Evolutionary conservation across 2,113 vertebrate genomes (phyloP).

Genomic region (Peromyscus leucopus): DNA sequence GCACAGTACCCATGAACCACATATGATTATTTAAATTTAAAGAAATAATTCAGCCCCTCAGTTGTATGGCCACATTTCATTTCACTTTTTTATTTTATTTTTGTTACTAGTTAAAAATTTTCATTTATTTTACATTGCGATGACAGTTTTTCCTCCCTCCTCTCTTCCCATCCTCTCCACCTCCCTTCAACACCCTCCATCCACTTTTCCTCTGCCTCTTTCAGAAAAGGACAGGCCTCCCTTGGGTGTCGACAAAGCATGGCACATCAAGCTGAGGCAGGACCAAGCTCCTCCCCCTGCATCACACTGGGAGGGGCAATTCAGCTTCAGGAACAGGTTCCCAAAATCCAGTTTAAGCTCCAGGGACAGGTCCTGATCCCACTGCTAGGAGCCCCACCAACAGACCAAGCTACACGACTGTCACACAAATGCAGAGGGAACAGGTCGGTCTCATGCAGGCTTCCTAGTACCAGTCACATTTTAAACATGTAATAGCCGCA

Average conservation of each 20-base stretch:
- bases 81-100: not conserved
- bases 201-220: not conserved
- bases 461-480: not conserved
- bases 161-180: not conserved
- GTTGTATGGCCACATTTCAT: not conserved
- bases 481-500: not conserved
- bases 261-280: not conserved
- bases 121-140: not conserved
- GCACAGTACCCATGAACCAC: not conserved
- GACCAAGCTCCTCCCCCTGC: not conserved
- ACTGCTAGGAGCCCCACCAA: not conserved
- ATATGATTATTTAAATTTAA: constrained; percentile 42
- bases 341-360: not conserved
- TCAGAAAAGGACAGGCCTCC: not conserved
- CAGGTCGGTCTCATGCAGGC: not conserved
- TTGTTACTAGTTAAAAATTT: not conserved
- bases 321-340: not conserved
- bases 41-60: not conserved
- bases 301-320: not conserved
- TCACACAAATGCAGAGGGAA: not conserved
- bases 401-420: not conserved
- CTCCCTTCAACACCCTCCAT: not conserved
- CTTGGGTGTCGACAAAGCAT: not conserved
- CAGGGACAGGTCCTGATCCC: not conserved
- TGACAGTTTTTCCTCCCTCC: not conserved